Base-by-base conservation (phyloP, 2,888 invertebrate species). In the Cylindroiulus punctatus region DNA sequence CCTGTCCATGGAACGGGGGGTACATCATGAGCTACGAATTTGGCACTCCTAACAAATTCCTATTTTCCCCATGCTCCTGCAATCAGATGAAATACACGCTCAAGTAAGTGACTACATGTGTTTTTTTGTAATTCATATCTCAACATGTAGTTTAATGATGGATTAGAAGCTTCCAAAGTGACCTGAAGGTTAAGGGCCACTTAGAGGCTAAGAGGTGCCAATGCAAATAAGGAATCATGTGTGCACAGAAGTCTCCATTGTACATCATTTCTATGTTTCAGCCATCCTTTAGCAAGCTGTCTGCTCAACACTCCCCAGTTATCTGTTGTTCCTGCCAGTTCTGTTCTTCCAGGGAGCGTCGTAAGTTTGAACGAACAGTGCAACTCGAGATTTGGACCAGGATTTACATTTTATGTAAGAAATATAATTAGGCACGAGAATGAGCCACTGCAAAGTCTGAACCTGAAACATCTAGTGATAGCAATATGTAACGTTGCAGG, bases 1-100 rank as follows among this genome's bases (percentile, higher is more conserved):
- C 17, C 26, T 82, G 82, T 12, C 17, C 36, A 3, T 0, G 0
- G 2, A 10, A 0, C 3, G 36, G 36, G 3, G 82, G 82, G 8
- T 82, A 36, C 26, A 82, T 82, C 32, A 82, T 82, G 82, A 82
- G 12, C 22, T 82, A 82, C 22, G 19, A n/a, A 5, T 36, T 36
- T 42, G 36, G 17, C 8, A 0, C 1, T 19, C 7, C 36, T 36
- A 82, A 82, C 3, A 82, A 10, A 14, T 82, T 82, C 17, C 36
- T 3, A 19, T 82, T 82, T 12, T 82, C 82, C 17, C 7, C 36
- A 4, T 82, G 82, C 36, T 82, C 82, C 22, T 19, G 10, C 26
- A 65, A 65, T 0, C 65, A 65, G 26, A 65, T 65, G 65, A 65
- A 22, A 65, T 65, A 10, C 26, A 65, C 0, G 26, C 5, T 65